Evolutionary conservation across 2,797 vertebrate species (phyloP).

Genomic region (Molothrus ater): DNA sequence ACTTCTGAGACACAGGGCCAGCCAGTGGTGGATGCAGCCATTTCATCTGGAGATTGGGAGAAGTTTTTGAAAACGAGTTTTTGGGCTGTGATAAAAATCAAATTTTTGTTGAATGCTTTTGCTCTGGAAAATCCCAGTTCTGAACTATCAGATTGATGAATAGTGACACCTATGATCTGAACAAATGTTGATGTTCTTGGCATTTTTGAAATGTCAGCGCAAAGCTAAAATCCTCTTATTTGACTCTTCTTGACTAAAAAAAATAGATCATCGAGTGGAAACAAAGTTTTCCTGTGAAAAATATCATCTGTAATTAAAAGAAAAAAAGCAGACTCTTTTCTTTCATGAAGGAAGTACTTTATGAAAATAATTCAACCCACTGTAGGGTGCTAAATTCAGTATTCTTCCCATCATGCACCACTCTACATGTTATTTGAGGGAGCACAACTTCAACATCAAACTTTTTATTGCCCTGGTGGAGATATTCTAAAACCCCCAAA

Average conservation of each 20-base stretch:
- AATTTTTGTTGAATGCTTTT: slow-evolving; percentile 1
- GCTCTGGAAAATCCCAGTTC: not conserved
- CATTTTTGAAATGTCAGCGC: slow-evolving; percentile 62
- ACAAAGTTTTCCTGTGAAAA: slow-evolving; percentile 40
- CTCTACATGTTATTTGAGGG: not conserved
- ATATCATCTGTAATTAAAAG: slow-evolving; percentile 36
- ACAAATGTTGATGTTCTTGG: slow-evolving; percentile 56
- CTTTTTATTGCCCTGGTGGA: not conserved
- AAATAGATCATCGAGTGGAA: not conserved
- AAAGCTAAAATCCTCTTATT: slow-evolving; percentile 37
- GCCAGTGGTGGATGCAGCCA: too few species aligned
- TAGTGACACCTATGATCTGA: slow-evolving; percentile 45
- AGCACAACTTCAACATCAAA: not conserved
- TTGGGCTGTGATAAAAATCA: not conserved
- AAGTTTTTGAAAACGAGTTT: not conserved
- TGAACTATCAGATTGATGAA: slow-evolving; percentile 24
- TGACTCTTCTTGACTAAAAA: not conserved
- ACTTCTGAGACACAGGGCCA: not conserved
- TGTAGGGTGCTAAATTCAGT: not conserved
- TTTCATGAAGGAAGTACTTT: not conserved
- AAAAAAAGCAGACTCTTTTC: not conserved
- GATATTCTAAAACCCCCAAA: not conserved
- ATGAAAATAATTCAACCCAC: not conserved
- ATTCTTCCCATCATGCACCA: not conserved
- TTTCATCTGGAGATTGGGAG: not conserved